These are phyloP conservation scores for Aleiodes leptofemur DNA, from an alignment of 2,888 invertebrate genomes.

Conservation along the genomic window DNA sequence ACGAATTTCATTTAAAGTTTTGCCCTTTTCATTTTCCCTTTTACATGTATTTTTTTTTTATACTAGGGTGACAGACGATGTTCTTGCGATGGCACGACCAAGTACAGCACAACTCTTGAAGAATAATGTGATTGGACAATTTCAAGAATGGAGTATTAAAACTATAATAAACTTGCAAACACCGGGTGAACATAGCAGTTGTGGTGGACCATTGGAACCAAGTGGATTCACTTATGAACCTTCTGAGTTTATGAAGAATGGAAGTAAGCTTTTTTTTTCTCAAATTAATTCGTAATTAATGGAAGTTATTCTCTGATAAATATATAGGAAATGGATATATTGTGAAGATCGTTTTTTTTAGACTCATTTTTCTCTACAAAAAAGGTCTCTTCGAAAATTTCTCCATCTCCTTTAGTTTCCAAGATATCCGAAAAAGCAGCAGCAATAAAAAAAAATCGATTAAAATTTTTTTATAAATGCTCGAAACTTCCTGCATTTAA, in stretches of 20 bases:
- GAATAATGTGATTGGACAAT: slow-evolving; percentile 87
- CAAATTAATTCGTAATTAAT: neutral
- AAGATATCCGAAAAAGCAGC: too few species aligned
- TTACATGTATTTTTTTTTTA: slow-evolving; percentile 26
- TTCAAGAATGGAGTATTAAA: slow-evolving; percentile 86
- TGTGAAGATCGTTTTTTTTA: too few species aligned
- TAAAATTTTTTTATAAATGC: too few species aligned
- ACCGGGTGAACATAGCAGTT: slow-evolving; percentile 90
- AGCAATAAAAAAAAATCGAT: too few species aligned
- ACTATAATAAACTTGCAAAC: slow-evolving; percentile 91
- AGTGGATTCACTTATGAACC: slow-evolving; percentile 93
- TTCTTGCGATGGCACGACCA: slow-evolving; percentile 92
- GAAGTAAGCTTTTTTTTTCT: slow-evolving; percentile 80
- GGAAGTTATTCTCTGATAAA: neutral
- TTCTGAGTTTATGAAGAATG: slow-evolving; percentile 88
- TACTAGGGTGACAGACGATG: slow-evolving; percentile 89
- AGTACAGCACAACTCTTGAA: slow-evolving; percentile 85
- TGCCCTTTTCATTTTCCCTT: neutral
- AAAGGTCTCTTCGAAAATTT: too few species aligned
- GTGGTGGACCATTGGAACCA: slow-evolving; percentile 85
- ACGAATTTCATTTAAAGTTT: slow-evolving; percentile 31
- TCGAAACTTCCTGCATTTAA: too few species aligned
- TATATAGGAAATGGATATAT: neutral
- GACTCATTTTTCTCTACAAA: too few species aligned
- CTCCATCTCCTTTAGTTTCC: too few species aligned